Evolutionary conservation across 2,888 invertebrate species (phyloP).

Genomic region (Rosalia funebris): DNA sequence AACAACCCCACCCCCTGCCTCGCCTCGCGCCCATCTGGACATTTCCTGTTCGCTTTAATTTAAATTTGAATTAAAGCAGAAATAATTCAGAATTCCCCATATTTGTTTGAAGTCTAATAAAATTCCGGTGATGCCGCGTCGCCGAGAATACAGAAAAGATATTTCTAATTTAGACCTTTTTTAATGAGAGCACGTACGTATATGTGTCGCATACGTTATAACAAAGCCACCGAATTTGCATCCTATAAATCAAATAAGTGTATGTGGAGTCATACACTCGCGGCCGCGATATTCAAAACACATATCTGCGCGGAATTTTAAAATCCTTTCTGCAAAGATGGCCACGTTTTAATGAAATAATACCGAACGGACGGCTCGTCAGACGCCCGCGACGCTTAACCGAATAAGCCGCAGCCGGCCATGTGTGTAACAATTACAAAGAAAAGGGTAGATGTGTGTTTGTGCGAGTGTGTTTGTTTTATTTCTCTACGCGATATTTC

Average conservation of each 20-base stretch:
- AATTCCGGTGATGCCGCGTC: constrained; percentile 6
- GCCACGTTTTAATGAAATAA: constrained; percentile 62
- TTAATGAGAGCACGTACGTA: constrained; percentile 46
- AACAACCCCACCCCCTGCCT: neutral
- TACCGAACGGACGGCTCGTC: constrained; percentile 46
- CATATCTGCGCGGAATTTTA: constrained; percentile 62
- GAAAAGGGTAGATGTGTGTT: constrained; percentile 48
- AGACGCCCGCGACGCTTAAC: constrained; percentile 52
- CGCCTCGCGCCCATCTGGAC: neutral
- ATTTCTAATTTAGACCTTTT: constrained; percentile 42
- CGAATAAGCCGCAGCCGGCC: constrained; percentile 55
- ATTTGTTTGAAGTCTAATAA: constrained; percentile 30
- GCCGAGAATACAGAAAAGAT: constrained; percentile 29
- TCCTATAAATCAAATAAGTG: constrained; percentile 63
- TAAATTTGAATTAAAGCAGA: constrained; percentile 7
- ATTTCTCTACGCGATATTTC: constrained; percentile 40
- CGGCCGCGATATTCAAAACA: constrained; percentile 60
- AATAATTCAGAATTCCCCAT: constrained; percentile 9
- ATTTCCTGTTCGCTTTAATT: constrained; percentile 8
- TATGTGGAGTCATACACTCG: constrained; percentile 57
- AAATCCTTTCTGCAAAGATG: constrained; percentile 63
- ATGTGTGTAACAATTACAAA: constrained; percentile 54
- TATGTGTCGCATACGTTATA: constrained; percentile 26
- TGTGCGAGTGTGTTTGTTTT: constrained; percentile 45
- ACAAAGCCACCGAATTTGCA: constrained; percentile 47